Evolutionary conservation across 2,797 vertebrate genomes (phyloP), one percentile per base, ranked within the genome.

Genomic region (Acipenser oxyrinchus): DNA sequence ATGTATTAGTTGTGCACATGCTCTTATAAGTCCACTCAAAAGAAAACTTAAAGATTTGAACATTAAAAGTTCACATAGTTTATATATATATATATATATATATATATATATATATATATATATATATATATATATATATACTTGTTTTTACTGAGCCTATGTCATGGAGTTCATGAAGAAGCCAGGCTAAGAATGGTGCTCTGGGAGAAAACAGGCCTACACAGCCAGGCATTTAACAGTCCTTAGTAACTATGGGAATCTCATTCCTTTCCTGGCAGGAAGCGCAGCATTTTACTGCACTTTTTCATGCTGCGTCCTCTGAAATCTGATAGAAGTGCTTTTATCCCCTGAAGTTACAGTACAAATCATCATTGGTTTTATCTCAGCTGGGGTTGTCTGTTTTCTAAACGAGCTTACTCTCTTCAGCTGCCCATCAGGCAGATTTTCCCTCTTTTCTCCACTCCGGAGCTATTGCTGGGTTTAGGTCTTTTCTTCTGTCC

Each of bases 361-460:
- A 91, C 87, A 96, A 95, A 96, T 95, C 92, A 94, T 90, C 85
- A 80, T 87, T 90, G 91, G 92, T 91, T 96, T 96, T 93, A 93
- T 95, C 95, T 93, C 93, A 91, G 93, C 87, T 87, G 90, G 92
- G 89, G 88, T 89, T 91, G 92, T 90, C 88, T 88, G 89, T 94
- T 93, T 94, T 96, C 90, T 91, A 93, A 94, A 95, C 92, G 89
- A 88, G 82, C 92, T 92, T 93, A 91, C 86, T 91, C 86, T 85
- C 85, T 89, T 88, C 88, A 86, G 85, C 88, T 92, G 92, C 86
- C 90, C 89, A 86, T 93, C 91, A 93, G 89, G 84, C 77, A 75
- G 76, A 81, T 84, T 86, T 86, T 81, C 82, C 77, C 85, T 83
- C 77, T 81, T 83, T 84, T 37, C 37, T 72, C 75, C 77, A 66